Conservation (phyloP, 2,797 vertebrate species). For the Esox masquinongy region DNA sequence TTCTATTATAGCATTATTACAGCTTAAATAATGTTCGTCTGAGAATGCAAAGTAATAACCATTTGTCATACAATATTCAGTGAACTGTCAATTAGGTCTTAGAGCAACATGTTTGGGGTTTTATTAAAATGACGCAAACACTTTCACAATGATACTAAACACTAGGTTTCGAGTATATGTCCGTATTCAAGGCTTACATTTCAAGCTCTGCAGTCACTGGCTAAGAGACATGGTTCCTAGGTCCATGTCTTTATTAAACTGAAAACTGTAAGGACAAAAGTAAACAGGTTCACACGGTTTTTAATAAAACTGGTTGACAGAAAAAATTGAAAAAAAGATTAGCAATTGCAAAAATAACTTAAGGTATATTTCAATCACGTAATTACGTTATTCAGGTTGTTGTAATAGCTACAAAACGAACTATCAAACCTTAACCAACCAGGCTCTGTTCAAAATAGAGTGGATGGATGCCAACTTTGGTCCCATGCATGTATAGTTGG, state of each 20-base stretch:
- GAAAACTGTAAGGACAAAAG: not conserved
- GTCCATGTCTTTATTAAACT: not conserved
- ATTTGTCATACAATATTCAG: not conserved
- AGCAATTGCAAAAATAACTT: not conserved
- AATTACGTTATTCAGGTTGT: too few relatives aligned
- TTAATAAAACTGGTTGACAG: too few relatives aligned
- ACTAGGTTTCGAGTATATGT: not conserved
- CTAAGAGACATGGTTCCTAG: constrained; percentile 1
- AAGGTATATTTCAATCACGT: not conserved
- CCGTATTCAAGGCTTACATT: not conserved
- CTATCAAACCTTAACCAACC: too few relatives aligned
- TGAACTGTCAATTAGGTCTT: not conserved
- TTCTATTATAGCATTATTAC: not conserved
- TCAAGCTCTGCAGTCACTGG: not conserved
- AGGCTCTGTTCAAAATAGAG: too few relatives aligned
- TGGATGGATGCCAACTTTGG: too few relatives aligned
- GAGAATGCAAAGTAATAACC: not conserved
- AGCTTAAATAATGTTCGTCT: not conserved
- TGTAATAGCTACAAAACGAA: too few relatives aligned
- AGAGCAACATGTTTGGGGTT: not conserved
- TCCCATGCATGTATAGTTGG: too few relatives aligned
- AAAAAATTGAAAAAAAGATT: not conserved
- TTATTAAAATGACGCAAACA: too few relatives aligned
- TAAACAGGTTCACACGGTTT: too few relatives aligned
- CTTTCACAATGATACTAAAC: too few relatives aligned